Evolutionary conservation across 2,888 invertebrate species (phyloP), one percentile per base, ranked within the genome.

Genomic region (Celastrina argiolus): DNA sequence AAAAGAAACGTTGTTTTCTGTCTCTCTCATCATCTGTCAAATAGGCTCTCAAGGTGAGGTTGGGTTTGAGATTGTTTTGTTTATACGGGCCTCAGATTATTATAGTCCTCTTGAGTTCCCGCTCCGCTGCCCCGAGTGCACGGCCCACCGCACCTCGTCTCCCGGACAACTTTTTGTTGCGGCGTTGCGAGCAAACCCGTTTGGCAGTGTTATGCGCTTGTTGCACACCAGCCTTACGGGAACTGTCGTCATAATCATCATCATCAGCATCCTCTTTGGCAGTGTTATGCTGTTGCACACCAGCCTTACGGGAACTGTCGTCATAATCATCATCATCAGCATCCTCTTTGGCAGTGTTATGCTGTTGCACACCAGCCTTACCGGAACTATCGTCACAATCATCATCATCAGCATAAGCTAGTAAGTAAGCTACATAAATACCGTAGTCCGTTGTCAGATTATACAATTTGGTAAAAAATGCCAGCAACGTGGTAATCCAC

Each of bases 101-200:
- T n/a, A n/a, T n/a, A n/a, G n/a, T n/a, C n/a, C n/a, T n/a, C n/a
- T n/a, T n/a, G n/a, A 4, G 34, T n/a, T 31, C 7, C 18, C 61
- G 39, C 61, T 22, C 36, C 61, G 61, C 61, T 34, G 22, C 14
- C 22, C 61, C 22, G 36, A 22, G 61, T 22, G 5, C 22, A 2
- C 61, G 36, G 61, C 10, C 18, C 22, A 22, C 14, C 65, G 16
- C 58, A 65, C 41, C 74, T 75, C 76, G 79, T 82, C 82, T 78
- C 80, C 74, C 77, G 78, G 81, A 78, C 84, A 81, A 86, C 84
- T 85, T 86, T 85, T 86, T 86, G 83, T 81, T 80, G 81, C 80
- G 82, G 82, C 83, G 82, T 81, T 80, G 76, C 81, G 80, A 81
- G 80, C 81, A 85, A 86, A 86, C 86, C 78, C 79, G 86, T 86